Evolutionary conservation across 1,140 invertebrate genomes (phyloP).

Genomic region (Frieseomelitta varia): DNA sequence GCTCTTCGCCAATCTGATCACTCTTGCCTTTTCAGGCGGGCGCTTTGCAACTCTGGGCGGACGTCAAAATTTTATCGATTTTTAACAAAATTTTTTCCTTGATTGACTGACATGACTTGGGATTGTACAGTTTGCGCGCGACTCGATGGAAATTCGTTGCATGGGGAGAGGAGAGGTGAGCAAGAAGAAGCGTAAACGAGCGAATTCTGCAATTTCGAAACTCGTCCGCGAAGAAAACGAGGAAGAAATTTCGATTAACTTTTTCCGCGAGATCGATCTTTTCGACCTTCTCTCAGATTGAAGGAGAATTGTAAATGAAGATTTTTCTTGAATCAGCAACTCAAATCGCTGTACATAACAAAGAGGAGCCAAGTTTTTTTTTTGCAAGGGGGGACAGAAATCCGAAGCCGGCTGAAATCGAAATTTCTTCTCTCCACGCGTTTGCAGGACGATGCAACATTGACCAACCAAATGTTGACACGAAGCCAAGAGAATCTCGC

Average conservation of each 20-base stretch:
- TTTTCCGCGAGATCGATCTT: not conserved
- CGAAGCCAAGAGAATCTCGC: no score
- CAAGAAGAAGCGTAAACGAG: not conserved
- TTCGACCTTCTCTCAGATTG: not conserved
- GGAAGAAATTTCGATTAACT: conserved; percentile 6
- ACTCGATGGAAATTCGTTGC: not conserved
- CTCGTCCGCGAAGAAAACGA: not conserved
- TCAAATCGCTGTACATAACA: conserved; percentile 10
- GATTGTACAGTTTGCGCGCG: not conserved
- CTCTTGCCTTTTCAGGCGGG: not conserved
- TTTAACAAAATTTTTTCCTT: not conserved
- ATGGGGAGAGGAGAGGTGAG: no score
- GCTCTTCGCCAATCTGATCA: no score
- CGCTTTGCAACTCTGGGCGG: not conserved
- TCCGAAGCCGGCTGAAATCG: no score
- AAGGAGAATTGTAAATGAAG: not conserved
- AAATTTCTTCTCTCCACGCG: not conserved
- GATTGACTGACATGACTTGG: not conserved
- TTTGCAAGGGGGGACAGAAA: not conserved
- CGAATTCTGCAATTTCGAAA: not conserved
- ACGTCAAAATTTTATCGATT: not conserved
- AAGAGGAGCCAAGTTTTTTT: not conserved
- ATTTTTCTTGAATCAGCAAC: not conserved
- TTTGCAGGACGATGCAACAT: no score
- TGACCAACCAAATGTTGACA: no score